A percentile compares a stretch with the other conserved stretches of the same genome.
These are phyloP conservation scores for Oophaga pumilio DNA, from an alignment of 2,113 vertebrate species.

Conservation along the genomic window DNA sequence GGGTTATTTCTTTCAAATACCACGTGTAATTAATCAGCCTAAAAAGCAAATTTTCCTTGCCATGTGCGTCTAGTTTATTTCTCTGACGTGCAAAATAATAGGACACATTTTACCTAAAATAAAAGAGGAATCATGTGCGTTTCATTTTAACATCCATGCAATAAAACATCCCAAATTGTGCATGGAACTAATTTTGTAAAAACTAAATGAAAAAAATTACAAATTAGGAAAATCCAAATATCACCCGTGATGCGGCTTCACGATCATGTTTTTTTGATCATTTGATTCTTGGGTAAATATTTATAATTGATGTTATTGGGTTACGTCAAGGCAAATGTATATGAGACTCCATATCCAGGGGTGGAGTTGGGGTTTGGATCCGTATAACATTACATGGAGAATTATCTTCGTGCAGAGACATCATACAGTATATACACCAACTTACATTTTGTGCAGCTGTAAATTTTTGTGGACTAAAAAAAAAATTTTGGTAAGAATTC, in stretches of 20 bases:
- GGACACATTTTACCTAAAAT: slow-evolving; percentile 10
- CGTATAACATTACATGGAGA: not conserved
- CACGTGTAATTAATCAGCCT: slow-evolving; percentile 21
- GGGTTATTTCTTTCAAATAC: not conserved
- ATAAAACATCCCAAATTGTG: slow-evolving; percentile 6
- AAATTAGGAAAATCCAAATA: not conserved
- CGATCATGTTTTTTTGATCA: slow-evolving; percentile 5
- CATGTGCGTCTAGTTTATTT: slow-evolving; percentile 13
- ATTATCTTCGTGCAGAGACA: not conserved
- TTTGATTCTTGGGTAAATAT: not conserved
- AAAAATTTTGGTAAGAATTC: not conserved
- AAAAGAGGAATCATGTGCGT: not conserved
- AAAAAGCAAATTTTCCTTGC: not conserved
- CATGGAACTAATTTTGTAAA: not conserved
- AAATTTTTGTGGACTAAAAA: not conserved
- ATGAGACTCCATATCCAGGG: not conserved
- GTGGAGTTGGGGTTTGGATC: not conserved
- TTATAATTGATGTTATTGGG: not conserved
- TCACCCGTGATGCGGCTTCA: not conserved
- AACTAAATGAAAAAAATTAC: not conserved
- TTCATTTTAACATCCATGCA: slow-evolving; percentile 24
- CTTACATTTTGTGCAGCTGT: not conserved
- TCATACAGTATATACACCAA: not conserved
- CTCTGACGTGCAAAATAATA: slow-evolving; percentile 8
- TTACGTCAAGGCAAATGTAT: not conserved